Percentiles rank a stretch among this genome's conserved stretches.
Evolutionary conservation across 53 echinoderm and acorn worm species (phyloP).

Genomic region (Antedon mediterranea): DNA sequence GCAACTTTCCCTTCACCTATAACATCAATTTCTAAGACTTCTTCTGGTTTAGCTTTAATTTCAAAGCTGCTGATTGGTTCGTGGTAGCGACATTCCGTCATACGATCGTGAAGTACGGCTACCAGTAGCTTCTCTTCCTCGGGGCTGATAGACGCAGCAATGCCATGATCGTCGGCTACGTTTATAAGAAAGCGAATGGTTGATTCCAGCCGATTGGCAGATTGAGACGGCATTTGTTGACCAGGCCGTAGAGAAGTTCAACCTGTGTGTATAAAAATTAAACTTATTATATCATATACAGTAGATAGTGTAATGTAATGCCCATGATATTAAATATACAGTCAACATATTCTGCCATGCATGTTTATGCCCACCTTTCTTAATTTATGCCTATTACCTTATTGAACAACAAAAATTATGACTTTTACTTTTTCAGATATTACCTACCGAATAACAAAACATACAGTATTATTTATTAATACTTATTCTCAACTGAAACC

Average conservation of each 20-base stretch:
- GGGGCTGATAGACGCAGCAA: constrained; percentile 9
- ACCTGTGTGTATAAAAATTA: constrained; percentile 18
- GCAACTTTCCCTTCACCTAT: constrained; percentile 55
- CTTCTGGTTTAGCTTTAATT: constrained; percentile 51
- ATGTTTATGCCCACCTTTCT: too few relatives aligned
- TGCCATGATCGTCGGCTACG: constrained; percentile 16
- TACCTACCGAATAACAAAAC: too few relatives aligned
- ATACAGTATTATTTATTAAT: too few relatives aligned
- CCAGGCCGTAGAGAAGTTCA: constrained; percentile 96
- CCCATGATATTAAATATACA: too few relatives aligned
- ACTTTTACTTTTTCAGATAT: too few relatives aligned
- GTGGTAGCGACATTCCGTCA: constrained; percentile 83
- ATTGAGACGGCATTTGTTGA: constrained; percentile 97
- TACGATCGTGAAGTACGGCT: constrained; percentile 61
- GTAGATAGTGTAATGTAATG: too few relatives aligned
- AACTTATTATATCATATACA: not conserved
- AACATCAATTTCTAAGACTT: constrained; percentile 68
- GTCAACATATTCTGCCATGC: too few relatives aligned
- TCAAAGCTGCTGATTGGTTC: constrained; percentile 62
- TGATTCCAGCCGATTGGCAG: constrained; percentile 77
- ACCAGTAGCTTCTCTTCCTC: constrained; percentile 33
- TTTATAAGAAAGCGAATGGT: constrained; percentile 40
- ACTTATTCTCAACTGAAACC: too few relatives aligned
- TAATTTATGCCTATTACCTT: too few relatives aligned
- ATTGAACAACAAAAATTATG: too few relatives aligned